Base-by-base conservation (phyloP, 2,797 vertebrate species). In the Picus viridis region DNA sequence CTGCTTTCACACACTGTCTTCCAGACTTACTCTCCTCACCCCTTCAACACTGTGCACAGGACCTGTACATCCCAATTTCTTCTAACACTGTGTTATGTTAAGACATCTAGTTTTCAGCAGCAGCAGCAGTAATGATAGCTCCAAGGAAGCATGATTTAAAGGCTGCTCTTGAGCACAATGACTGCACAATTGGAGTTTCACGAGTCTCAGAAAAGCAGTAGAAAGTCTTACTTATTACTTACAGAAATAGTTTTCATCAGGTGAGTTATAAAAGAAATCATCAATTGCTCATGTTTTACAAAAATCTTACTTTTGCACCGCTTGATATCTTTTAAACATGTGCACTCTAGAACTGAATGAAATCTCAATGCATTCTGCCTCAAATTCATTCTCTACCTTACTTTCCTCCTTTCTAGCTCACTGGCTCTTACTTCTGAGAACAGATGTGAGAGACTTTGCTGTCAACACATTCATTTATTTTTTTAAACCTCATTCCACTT, bases 91-190 rank as follows among this genome's bases (percentile, higher is more conserved):
- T 71, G n/a, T 47, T 83, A 74, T 19, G 45, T 18, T 47, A 47
- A 89, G 78, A 90, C 47, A 77, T 72, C 56, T 72, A 80, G 56
- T 87, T 94, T 92, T 90, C 63, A 92, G 56, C 67, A 63, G 71
- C 61, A 72, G 16, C 54, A 92, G 88, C 64, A 68, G 49, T 68
- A 86, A 81, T 54, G 72, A 72, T 63, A 75, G 76, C 53, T 85
- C 65, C 67, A 77, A 88, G 43, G 49, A 90, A 63, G 23, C 7
- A 36, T 41, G n/a, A 62, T 87, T 91, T 86, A 85, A 92, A 89
- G 49, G 7, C 34, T 85, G 36, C 22, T 89, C 10, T 68, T 89
- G 56, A 92, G 43, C 65, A 72, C 71, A 65, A 90, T 85, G 23
- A 62, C 74, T 70, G 39, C 16, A 54, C 51, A 74, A 87, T 90